Evolutionary conservation across 2,888 invertebrate species (phyloP).

Genomic region (Limnephilus rhombicus): DNA sequence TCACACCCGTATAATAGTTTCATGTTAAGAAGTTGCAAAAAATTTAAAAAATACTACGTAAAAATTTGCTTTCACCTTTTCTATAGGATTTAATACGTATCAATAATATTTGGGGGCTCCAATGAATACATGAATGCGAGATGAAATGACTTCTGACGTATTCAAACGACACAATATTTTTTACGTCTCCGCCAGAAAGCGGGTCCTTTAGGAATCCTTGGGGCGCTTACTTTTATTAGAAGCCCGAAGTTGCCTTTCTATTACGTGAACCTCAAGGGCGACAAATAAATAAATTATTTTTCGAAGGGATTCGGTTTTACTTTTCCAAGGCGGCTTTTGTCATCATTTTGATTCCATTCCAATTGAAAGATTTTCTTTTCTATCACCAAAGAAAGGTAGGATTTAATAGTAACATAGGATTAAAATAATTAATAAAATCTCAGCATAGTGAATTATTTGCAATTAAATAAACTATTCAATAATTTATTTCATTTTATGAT

Average conservation of each 20-base stretch:
- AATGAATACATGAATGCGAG: conserved; percentile 44
- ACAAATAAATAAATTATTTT: conserved; percentile 33
- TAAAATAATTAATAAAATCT: background rate
- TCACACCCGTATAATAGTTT: background rate
- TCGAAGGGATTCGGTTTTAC: conserved; percentile 7
- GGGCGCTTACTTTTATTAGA: conserved; percentile 32
- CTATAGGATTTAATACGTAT: conserved; percentile 21
- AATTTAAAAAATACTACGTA: background rate
- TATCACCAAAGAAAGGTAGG: background rate
- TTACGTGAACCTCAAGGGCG: conserved; percentile 2
- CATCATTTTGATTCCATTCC: background rate
- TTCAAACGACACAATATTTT: conserved; percentile 26
- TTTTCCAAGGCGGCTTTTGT: conserved; percentile 2
- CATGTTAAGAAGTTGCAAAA: background rate
- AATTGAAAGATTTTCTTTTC: background rate
- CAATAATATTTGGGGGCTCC: conserved; percentile 27
- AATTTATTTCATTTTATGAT: background rate
- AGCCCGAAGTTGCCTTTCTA: conserved; percentile 40
- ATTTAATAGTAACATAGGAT: background rate
- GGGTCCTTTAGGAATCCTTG: background rate
- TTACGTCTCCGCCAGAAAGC: conserved; percentile 13
- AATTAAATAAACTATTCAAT: too few relatives aligned
- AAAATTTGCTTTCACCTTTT: conserved; percentile 4
- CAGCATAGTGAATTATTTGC: background rate
- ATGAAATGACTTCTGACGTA: conserved; percentile 49